phyloP scores from a whole-genome alignment of 2,888 invertebrate genomes.

The Luperina nickerlii region DNA sequence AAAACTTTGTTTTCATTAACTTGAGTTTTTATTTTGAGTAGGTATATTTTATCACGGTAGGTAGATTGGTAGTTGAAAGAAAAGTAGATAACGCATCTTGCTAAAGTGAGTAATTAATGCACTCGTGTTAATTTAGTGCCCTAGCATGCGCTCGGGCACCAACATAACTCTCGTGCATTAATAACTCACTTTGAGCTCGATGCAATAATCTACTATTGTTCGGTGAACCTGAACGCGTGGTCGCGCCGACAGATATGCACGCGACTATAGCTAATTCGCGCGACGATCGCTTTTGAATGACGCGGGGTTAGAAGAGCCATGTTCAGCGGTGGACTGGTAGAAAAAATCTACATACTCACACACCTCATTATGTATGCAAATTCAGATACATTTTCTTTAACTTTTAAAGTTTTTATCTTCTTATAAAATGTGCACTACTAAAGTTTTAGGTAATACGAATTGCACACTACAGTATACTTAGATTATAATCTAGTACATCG shows the following conservation, averaged over 20 bases:
- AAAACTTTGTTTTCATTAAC: too few species aligned
- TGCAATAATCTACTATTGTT: too few species aligned
- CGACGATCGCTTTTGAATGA: neutral
- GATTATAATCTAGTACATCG: conserved; percentile 31
- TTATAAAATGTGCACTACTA: conserved; percentile 42
- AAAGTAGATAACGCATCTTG: too few species aligned
- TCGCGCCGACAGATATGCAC: neutral
- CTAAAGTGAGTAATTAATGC: too few species aligned
- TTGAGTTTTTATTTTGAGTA: too few species aligned
- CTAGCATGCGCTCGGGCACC: too few species aligned
- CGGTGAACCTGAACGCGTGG: neutral
- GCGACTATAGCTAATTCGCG: neutral
- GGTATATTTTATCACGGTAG: too few species aligned
- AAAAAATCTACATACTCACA: neutral
- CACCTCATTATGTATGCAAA: neutral
- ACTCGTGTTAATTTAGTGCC: too few species aligned
- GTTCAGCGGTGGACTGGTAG: too few species aligned
- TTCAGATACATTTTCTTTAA: neutral
- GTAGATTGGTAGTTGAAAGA: too few species aligned
- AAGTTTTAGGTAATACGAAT: conserved; percentile 17
- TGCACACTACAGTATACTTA: conserved; percentile 29
- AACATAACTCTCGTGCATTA: too few species aligned
- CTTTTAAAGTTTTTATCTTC: neutral
- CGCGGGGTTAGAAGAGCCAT: neutral
- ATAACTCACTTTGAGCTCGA: too few species aligned